Evolutionary conservation across 2,113 vertebrate genomes (phyloP), one percentile per base, ranked within the genome.

Genomic region (Silurus glanis): DNA sequence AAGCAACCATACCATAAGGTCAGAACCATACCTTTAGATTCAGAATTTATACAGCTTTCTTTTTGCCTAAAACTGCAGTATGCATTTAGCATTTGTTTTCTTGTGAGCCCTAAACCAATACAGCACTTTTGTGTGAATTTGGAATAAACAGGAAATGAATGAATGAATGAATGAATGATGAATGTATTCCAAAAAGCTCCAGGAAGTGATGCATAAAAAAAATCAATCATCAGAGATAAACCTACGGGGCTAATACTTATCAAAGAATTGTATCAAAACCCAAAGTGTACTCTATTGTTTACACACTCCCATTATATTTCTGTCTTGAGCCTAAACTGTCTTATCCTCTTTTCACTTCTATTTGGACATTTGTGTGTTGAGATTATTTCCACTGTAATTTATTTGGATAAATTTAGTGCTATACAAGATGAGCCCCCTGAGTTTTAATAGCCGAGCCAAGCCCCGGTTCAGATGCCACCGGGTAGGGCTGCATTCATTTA

Each of bases 401-500:
- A 82, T 88, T 78, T 88, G 82, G 25, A 78, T 86, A 17, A 82
- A 75, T 87, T 86, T 64, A n/a, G 25, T 49, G 51, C 21, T 56
- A 37, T 37, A 21, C 71, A 74, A 25, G 72, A 64, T 59, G 51
- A 80, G 69, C 37, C 82, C 85, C 80, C 25, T 64, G 17, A 86
- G 76, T 49, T 83, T 28, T 89, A 84, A 88, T 83, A 84, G 71
- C 64, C 58, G 10, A 69, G 21, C 49, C 28, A 58, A 62, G 25
- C 71, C 59, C 76, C 28, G 59, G 45, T 86, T 83, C 85, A 71
- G 53, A 86, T 71, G 25, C 74, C 80, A 86, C 80, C 81, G 23
- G 21, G 71, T 81, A 84, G 58, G 76, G n/a, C 53, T 79, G 84
- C 45, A 88, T 89, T 87, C 66, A 89, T 92, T 89, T 88, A 83